phyloP scores from a whole-genome alignment of 92 coral and sea anemone genomes.

The Epizoanthus ramosus region DNA sequence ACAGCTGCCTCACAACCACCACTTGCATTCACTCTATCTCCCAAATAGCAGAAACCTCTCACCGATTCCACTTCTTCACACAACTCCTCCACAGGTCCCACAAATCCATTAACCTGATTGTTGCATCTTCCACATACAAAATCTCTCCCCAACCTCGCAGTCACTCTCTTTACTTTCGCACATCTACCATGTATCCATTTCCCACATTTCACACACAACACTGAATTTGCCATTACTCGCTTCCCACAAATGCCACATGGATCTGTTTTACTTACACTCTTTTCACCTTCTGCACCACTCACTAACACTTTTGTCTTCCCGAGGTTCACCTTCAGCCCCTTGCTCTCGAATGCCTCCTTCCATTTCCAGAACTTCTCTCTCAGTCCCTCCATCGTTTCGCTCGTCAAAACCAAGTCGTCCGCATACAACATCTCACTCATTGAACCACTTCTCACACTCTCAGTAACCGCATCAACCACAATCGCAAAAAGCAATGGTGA shows the following conservation, averaged over 20 bases:
- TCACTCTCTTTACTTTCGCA: not conserved
- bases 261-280: not conserved
- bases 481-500: slow-evolving; percentile 29
- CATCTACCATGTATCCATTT: not conserved
- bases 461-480: slow-evolving; percentile 40
- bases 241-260: slow-evolving; percentile 14
- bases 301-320: slow-evolving; percentile 27
- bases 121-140: slow-evolving; percentile 32
- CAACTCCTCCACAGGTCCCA: no score
- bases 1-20: no score
- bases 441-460: slow-evolving; percentile 30
- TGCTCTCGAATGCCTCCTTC: slow-evolving; percentile 38
- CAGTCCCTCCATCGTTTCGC: slow-evolving; percentile 29
- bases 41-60: no score
- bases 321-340: slow-evolving; percentile 37
- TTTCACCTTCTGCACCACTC: slow-evolving; percentile 26
- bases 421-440: slow-evolving; percentile 37
- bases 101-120: no score
- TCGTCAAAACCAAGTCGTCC: slow-evolving; percentile 26
- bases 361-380: slow-evolving; percentile 12
- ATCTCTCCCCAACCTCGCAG: slow-evolving; percentile 22
- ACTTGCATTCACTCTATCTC: no score
- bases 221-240: slow-evolving; percentile 29
- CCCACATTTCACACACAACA: not conserved
- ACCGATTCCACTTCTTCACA: no score